Evolutionary conservation across 2,888 invertebrate species (phyloP), one percentile per base, ranked within the genome.

Genomic region (Calameuta pallipes): DNA sequence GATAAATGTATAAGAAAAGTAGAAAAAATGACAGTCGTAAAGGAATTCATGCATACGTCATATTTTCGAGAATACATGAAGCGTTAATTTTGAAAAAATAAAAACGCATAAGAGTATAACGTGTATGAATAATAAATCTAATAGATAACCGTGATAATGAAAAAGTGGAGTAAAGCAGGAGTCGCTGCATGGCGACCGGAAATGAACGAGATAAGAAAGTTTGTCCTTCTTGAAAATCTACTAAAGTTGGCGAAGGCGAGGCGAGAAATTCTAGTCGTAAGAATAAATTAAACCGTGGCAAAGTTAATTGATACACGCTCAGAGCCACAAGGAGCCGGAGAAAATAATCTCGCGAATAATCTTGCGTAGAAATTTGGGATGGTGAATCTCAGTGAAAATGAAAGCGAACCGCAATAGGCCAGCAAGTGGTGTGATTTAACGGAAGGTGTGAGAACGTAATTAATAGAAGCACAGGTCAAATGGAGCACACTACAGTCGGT

Each of bases 161-260:
- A 56, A 56, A 56, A 56, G 9, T 56, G 23, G 2, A 56, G 23
- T 56, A 9, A 56, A 23, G 23, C 56, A 23, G 56, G 9, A 23
- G 9, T 56, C 6, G 23, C 56, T 0, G 23, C 56, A 56, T 9
- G 56, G 70, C 78, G 77, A 69, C 74, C 71, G 75, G 76, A 75
- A 73, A 78, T 81, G 78, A 82, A 82, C 35, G 69, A 77, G 81
- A 83, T 82, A 78, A 78, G 78, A 12, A 79, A 56, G 76, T 79
- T 82, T 76, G 69, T 81, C 77, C 70, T 23, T 36, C 75, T 33
- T 41, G 76, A 81, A 81, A 79, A 84, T 81, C 82, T 76, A 77
- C 70, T 23, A 23, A 9, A 56, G 56, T 56, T 56, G 23, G 23
- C 23, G 23, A 56, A 56, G 56, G 56, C 56, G 23, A 56, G 56